Conservation (phyloP, 2,888 invertebrate genomes). For the Agrotis clavis region DNA sequence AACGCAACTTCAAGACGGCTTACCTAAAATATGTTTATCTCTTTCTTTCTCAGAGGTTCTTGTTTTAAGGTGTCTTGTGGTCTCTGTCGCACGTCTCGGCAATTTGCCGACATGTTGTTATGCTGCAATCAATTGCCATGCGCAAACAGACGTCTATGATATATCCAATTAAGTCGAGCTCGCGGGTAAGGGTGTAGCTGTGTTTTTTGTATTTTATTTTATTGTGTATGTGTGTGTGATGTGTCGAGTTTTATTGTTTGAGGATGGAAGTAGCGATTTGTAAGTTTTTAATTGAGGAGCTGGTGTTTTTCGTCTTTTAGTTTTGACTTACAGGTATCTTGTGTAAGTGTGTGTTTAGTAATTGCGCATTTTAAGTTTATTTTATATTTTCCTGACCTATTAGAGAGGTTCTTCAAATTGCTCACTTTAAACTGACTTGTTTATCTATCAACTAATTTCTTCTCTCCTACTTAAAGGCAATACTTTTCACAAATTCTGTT, state of each 20-base stretch:
- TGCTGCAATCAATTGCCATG: slow-evolving; percentile 91
- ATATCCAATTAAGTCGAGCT: slow-evolving; percentile 89
- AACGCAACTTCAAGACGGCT: slow-evolving; percentile 66
- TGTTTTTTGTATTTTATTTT: slow-evolving; percentile 59
- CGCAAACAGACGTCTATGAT: slow-evolving; percentile 92
- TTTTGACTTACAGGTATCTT: not conserved
- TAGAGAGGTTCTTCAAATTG: too few relatives aligned
- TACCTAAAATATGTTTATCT: slow-evolving; percentile 38
- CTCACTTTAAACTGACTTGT: too few relatives aligned
- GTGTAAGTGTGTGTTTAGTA: not conserved
- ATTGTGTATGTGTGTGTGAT: slow-evolving; percentile 39
- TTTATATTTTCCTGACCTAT: not conserved
- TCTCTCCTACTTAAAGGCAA: too few relatives aligned
- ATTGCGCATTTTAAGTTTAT: not conserved
- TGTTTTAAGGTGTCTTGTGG: slow-evolving; percentile 41
- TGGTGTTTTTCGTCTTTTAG: not conserved
- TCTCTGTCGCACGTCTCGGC: slow-evolving; percentile 80
- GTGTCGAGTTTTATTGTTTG: slow-evolving; percentile 39
- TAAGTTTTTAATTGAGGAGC: slow-evolving; percentile 26
- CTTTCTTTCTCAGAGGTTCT: slow-evolving; percentile 67
- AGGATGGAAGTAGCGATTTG: slow-evolving; percentile 29
- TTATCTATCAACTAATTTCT: too few relatives aligned
- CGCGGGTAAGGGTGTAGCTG: slow-evolving; percentile 74
- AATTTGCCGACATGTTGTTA: slow-evolving; percentile 90
- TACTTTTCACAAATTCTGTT: too few relatives aligned